Base-by-base conservation (phyloP, 2,113 vertebrate genomes). In the Carassius carassius region DNA sequence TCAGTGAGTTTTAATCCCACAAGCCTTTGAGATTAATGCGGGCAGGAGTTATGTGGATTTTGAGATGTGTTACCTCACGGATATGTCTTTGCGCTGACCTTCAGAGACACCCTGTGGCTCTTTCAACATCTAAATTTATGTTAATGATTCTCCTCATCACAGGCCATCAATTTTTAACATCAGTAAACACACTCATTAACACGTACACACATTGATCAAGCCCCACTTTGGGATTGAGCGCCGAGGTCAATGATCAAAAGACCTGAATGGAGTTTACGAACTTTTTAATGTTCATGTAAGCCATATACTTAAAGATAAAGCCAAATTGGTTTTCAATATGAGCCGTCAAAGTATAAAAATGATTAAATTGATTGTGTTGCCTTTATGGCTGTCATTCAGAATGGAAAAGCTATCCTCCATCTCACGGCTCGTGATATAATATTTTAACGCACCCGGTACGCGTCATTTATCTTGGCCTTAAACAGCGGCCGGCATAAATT, bases 71-170 rank as follows among this genome's bases (percentile, higher is more conserved):
- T 72, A 78, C 67, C 82, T 83, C 51, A 62, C 35, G 1, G 29
- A 69, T 29, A 25, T 32, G n/a, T 49, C 67, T 78, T 73, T 81
- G 85, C 81, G 74, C 83, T 87, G 83, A 83, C 87, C 83, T 88
- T 84, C 78, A 83, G 54, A 49, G n/a, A 41, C 10, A 35, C 75
- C 73, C 83, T 41, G 72, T 32, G 75, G 75, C 29, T 73, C 80
- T 79, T 41, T 41, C 41, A 51, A 63, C 29, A 73, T 58, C 60
- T 32, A 83, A 86, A 87, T 89, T 77, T 81, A 82, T 87, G 86
- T 65, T 85, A 87, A 85, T 87, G 79, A 85, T 67, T 60, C 76
- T 23, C 29, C 65, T 83, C 63, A 70, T 86, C 85, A 83, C 2
- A 65, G 10, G 44, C 25, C 32, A 75, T 7, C 29, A 63, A 7